Evolutionary conservation across 1,140 invertebrate species (phyloP).

Genomic region (Leptinotarsa defecta): DNA sequence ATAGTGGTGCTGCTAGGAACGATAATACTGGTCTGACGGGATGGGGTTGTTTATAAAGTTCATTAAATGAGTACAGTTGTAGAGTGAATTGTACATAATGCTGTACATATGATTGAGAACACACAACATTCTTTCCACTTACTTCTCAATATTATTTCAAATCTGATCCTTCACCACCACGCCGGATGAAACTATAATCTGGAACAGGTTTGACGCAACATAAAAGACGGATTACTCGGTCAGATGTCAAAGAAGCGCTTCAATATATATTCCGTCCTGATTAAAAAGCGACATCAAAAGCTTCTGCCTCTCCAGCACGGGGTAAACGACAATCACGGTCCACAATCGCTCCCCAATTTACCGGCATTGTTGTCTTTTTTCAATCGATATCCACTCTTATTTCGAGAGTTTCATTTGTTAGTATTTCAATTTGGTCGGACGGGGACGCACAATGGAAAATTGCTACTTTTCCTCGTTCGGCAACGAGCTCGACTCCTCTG

Average conservation of each 20-base stretch:
- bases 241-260: conserved; percentile 54
- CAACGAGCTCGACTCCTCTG: conserved; percentile 28
- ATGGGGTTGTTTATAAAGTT: too few species aligned
- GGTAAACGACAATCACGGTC: conserved; percentile 54
- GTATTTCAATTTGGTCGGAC: conserved; percentile 47
- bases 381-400: conserved; percentile 52
- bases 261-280: conserved; percentile 50
- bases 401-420: conserved; percentile 48
- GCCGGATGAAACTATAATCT: conserved; percentile 34
- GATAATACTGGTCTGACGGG: too few species aligned
- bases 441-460: conserved; percentile 28
- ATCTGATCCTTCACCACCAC: not conserved
- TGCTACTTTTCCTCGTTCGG: conserved; percentile 24
- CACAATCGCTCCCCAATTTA: conserved; percentile 55
- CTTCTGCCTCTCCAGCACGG: conserved; percentile 37
- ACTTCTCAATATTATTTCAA: not conserved
- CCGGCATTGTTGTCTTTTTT: conserved; percentile 55
- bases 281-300: conserved; percentile 56
- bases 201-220: conserved; percentile 35
- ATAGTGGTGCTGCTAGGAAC: too few species aligned
- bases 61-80: too few species aligned
- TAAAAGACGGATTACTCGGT: conserved; percentile 55
- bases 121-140: too few species aligned
- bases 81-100: too few species aligned
- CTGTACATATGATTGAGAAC: too few species aligned